Evolutionary conservation across 2,113 vertebrate species (phyloP).

Genomic region (Macroglossus sobrinus): DNA sequence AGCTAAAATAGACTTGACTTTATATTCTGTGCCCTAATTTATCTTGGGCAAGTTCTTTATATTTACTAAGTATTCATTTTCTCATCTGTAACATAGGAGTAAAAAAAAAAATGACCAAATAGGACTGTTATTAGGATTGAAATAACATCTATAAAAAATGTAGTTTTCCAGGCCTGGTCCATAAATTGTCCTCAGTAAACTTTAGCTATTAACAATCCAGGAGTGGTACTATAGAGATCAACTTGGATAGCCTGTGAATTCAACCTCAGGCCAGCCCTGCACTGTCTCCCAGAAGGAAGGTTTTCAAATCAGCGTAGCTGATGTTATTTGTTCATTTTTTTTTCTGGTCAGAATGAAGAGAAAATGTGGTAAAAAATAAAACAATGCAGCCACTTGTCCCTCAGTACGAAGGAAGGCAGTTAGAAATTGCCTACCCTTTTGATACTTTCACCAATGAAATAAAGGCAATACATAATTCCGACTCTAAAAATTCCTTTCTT

Average conservation of each 20-base stretch:
- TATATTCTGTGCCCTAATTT: background rate
- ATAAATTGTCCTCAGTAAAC: background rate
- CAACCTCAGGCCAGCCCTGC: background rate
- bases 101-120: background rate
- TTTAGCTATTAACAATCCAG: background rate
- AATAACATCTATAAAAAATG: background rate
- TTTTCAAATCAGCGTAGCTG: background rate
- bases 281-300: background rate
- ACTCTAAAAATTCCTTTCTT: background rate
- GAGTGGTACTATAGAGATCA: fast-evolving
- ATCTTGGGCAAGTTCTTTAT: background rate
- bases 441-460: background rate
- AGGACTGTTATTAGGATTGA: background rate
- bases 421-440: background rate
- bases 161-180: background rate
- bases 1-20: background rate
- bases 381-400: background rate
- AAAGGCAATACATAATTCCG: background rate
- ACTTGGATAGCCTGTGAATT: fast-evolving
- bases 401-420: background rate
- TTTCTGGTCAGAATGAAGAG: background rate
- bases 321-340: background rate
- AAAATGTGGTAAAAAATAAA: background rate
- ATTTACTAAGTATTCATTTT: background rate
- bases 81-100: background rate